Percentiles rank a stretch among this genome's conserved stretches.
phyloP scores from a whole-genome alignment of 2,888 invertebrate genomes.

The Lochmaea crataegi region DNA sequence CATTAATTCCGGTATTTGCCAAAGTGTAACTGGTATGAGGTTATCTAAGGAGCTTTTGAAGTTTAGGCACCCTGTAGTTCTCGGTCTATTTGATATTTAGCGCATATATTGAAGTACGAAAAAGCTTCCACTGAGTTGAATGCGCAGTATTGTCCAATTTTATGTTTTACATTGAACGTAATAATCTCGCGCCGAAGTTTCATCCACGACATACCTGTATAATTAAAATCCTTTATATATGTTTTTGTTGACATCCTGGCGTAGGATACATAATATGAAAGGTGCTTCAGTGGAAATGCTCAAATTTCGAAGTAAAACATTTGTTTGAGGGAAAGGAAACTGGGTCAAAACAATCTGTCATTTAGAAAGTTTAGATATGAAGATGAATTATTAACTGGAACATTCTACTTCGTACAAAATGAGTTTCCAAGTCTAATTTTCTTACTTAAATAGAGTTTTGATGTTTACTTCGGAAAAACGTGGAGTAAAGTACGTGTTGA shows the following conservation, averaged over 20 bases:
- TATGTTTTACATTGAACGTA: background rate
- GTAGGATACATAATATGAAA: background rate
- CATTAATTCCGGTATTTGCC: too few species aligned
- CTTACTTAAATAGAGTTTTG: background rate
- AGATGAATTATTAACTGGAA: slow-evolving; percentile 2
- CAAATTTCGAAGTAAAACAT: background rate
- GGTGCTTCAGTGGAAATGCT: background rate
- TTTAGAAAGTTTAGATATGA: background rate
- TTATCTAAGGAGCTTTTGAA: too few species aligned
- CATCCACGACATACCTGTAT: background rate
- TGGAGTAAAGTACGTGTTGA: too few species aligned
- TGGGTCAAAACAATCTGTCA: slow-evolving; percentile 1
- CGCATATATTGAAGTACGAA: too few species aligned
- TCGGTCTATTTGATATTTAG: too few species aligned
- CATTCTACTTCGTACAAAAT: background rate
- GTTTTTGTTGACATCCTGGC: background rate
- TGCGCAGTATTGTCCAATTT: too few species aligned
- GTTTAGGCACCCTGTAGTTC: too few species aligned
- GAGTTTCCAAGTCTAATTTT: background rate
- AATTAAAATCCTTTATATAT: too few species aligned
- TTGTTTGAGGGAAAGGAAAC: background rate
- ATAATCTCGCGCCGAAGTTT: background rate
- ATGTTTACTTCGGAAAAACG: background rate
- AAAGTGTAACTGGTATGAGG: too few species aligned
- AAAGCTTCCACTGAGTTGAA: too few species aligned